A percentile compares a stretch with the other conserved stretches of the same genome.
phyloP scores from a whole-genome alignment of 2,888 invertebrate genomes.

The Leucozona laternaria region DNA sequence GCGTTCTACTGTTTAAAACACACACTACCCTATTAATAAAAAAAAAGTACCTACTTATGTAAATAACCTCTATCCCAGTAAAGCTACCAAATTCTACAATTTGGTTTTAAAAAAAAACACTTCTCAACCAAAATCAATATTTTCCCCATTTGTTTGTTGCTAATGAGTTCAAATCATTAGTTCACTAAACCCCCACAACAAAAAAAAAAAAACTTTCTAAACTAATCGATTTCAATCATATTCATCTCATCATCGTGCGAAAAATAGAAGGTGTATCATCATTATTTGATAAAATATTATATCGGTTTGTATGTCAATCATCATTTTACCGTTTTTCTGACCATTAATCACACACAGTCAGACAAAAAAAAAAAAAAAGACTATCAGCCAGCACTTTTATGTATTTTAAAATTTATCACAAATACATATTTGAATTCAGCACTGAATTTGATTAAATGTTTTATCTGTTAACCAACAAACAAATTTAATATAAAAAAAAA shows the following conservation, averaged over 20 bases:
- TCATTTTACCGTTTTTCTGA: background rate
- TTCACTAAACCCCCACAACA: conserved; percentile 1
- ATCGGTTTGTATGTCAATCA: conserved; percentile 11
- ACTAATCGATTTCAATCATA: background rate
- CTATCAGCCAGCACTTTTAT: background rate
- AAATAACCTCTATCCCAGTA: no score
- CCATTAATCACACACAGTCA: background rate
- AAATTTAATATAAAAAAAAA: background rate
- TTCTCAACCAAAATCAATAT: background rate
- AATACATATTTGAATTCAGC: background rate
- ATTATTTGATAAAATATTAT: background rate
- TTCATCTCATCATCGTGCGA: background rate
- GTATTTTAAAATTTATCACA: background rate
- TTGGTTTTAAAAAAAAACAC: background rate
- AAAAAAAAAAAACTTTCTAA: conserved; percentile 12
- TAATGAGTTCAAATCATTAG: background rate
- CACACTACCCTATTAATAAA: no score
- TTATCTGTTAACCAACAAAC: background rate
- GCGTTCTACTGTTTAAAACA: no score
- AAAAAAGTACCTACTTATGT: no score
- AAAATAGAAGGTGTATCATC: background rate
- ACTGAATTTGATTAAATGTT: background rate
- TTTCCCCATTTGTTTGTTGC: background rate
- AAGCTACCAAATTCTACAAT: background rate
- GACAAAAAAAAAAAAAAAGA: background rate